phyloP scores from a whole-genome alignment of 2,113 vertebrate species.

The Dunckerocampus dactyliophorus region DNA sequence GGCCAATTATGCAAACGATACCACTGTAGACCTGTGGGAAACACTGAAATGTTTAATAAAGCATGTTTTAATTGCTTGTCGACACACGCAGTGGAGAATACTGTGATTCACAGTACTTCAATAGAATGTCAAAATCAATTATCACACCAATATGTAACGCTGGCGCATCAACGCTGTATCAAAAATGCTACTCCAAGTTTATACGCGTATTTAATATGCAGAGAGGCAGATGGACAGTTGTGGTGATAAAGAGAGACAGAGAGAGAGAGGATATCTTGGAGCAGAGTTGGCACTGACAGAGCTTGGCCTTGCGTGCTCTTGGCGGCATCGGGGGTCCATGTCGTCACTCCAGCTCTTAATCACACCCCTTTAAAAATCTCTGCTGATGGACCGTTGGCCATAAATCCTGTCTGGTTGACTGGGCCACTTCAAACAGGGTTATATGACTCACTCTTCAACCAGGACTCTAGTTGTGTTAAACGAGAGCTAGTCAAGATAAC shows the following conservation, averaged over 20 bases:
- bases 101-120: not conserved
- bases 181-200: not conserved
- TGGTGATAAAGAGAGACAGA: constrained; percentile 10
- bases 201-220: constrained; percentile 19
- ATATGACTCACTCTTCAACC: constrained; percentile 44
- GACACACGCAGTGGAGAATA: not conserved
- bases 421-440: constrained; percentile 56
- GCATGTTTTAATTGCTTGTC: too few species aligned
- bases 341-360: constrained; percentile 67
- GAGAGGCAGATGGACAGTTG: constrained; percentile 11
- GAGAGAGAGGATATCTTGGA: constrained; percentile 18
- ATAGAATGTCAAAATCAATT: too few species aligned
- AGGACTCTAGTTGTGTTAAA: constrained; percentile 54
- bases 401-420: constrained; percentile 65
- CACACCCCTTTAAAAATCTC: constrained; percentile 70
- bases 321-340: constrained; percentile 42
- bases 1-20: too few species aligned
- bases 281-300: constrained; percentile 31
- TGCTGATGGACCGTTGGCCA: constrained; percentile 56
- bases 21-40: too few species aligned
- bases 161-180: constrained; percentile 9
- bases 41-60: too few species aligned
- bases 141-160: too few species aligned
- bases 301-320: constrained; percentile 51
- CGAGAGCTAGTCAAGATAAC: constrained; percentile 27